Conservation (phyloP, 2,888 invertebrate genomes). For the Camponotus fellah region DNA sequence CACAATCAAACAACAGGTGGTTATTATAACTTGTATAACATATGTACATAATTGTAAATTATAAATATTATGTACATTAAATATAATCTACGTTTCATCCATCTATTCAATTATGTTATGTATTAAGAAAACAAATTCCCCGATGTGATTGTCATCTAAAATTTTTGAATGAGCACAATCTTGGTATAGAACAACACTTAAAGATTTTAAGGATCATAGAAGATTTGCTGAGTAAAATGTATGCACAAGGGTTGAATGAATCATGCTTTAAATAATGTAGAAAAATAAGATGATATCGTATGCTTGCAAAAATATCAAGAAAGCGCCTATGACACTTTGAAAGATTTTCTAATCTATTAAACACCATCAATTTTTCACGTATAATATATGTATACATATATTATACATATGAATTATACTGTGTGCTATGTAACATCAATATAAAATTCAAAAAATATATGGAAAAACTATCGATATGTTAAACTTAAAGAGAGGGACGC, state of each 20-base stretch:
- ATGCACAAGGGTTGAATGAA: neutral
- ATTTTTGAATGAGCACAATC: neutral
- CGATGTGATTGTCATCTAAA: neutral
- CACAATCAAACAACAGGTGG: too few relatives aligned
- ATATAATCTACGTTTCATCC: neutral
- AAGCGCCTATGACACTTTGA: neutral
- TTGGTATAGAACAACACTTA: neutral
- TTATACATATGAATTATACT: conserved; percentile 14
- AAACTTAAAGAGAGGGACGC: neutral
- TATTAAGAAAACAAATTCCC: neutral
- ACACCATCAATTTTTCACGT: conserved; percentile 25
- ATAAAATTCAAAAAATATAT: neutral
- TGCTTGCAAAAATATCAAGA: neutral
- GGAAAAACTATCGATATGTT: neutral
- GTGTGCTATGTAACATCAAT: conserved; percentile 1
- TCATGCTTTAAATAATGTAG: conserved; percentile 36
- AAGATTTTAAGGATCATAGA: neutral
- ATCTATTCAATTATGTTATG: neutral
- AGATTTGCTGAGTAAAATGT: neutral
- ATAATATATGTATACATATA: neutral
- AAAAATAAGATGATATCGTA: conserved; percentile 6
- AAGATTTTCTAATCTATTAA: conserved; percentile 36
- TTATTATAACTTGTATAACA: too few relatives aligned
- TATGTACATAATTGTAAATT: neutral
- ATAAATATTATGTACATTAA: neutral